Evolutionary conservation across 2,888 invertebrate genomes (phyloP).

Genomic region (Physocephala rufipes): DNA sequence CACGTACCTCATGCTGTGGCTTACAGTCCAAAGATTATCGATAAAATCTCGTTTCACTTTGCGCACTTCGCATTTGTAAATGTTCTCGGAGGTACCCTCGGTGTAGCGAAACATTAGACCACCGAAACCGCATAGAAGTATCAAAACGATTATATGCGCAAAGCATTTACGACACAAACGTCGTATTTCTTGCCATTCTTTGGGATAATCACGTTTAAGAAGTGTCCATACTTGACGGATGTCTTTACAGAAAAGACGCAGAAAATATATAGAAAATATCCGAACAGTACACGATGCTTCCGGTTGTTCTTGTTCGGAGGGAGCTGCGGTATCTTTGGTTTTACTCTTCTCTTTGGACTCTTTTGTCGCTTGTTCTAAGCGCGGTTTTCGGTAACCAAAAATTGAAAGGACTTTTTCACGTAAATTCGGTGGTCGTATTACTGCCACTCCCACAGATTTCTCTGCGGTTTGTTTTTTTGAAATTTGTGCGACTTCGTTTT

Average conservation of each 20-base stretch:
- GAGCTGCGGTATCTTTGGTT: no score
- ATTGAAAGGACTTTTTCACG: conserved; percentile 21
- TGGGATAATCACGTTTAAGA: conserved; percentile 70
- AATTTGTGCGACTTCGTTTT: neutral
- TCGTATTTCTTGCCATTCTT: conserved; percentile 69
- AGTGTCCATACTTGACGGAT: conserved; percentile 68
- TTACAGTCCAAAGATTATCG: conserved; percentile 82
- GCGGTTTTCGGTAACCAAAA: conserved; percentile 27
- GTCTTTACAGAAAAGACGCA: conserved; percentile 66
- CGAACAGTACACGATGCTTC: no score
- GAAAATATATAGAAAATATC: conserved; percentile 56
- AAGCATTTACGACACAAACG: conserved; percentile 74
- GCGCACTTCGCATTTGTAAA: conserved; percentile 88
- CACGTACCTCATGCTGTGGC: conserved; percentile 75
- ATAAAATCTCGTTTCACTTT: conserved; percentile 87
- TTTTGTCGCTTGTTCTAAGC: conserved; percentile 20
- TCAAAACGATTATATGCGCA: conserved; percentile 73
- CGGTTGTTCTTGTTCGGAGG: neutral
- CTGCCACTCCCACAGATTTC: neutral
- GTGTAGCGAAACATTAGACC: conserved; percentile 82
- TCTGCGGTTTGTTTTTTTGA: neutral
- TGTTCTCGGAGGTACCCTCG: conserved; percentile 86
- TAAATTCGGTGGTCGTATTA: neutral
- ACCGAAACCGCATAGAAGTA: conserved; percentile 80
- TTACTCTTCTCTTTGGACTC: neutral